phyloP scores from a whole-genome alignment of 2,888 invertebrate genomes.

The Diarsia mendica region DNA sequence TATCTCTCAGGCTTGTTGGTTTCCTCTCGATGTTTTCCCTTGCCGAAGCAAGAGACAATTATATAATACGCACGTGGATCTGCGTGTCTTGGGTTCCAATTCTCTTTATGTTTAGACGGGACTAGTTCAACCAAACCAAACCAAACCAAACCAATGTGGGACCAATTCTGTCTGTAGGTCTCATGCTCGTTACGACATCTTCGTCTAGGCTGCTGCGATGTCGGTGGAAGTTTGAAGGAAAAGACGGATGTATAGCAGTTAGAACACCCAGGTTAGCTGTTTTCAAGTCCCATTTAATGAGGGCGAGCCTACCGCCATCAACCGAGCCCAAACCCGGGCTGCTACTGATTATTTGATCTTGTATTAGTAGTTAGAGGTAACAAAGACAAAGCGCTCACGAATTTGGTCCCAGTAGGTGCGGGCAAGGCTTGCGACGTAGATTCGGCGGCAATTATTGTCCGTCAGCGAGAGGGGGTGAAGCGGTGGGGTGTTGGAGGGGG shows the following conservation, averaged over 20 bases:
- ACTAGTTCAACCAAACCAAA: too few relatives aligned
- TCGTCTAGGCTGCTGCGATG: neutral
- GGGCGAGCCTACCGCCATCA: neutral
- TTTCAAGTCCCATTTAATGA: neutral
- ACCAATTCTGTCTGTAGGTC: neutral
- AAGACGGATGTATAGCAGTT: neutral
- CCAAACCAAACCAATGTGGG: too few relatives aligned
- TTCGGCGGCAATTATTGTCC: slow-evolving; percentile 89
- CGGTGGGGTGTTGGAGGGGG: slow-evolving; percentile 68
- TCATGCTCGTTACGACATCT: neutral
- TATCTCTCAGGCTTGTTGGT: too few relatives aligned
- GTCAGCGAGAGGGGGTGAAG: slow-evolving; percentile 76
- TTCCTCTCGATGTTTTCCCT: too few relatives aligned
- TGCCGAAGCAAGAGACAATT: too few relatives aligned
- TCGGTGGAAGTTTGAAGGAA: neutral
- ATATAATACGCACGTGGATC: too few relatives aligned
- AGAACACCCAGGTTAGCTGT: too few relatives aligned
- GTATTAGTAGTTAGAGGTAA: slow-evolving; percentile 35
- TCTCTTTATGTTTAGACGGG: neutral
- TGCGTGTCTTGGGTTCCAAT: neutral
- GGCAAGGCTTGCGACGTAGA: slow-evolving; percentile 74
- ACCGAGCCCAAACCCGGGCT: neutral
- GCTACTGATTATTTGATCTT: slow-evolving; percentile 39
- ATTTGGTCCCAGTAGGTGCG: slow-evolving; percentile 62
- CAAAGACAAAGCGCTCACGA: slow-evolving; percentile 61